Base-by-base conservation (phyloP, 2,797 vertebrate genomes). In the Coregonus suidteri region DNA sequence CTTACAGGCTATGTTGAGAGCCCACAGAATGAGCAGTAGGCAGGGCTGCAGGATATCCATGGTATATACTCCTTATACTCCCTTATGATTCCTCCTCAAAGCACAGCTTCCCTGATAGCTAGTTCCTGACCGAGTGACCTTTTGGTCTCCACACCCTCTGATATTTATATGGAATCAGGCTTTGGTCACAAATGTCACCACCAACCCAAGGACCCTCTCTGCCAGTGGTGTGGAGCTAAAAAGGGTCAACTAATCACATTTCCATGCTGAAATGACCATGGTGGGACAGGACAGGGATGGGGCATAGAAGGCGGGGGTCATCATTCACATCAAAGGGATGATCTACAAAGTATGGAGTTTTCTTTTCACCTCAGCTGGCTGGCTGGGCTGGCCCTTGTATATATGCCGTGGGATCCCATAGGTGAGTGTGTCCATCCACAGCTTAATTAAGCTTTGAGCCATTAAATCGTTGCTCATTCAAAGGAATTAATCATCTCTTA, bases 401-500 rank as follows among this genome's bases (percentile, higher is more conserved):
- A 88, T 85, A 85, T 88, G 82, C 88, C 66, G 78, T 80, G 75
- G 84, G 85, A 78, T 86, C 80, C 83, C 84, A n/a, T 82, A 25
- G 76, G 79, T 90, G 91, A 13, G 71, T 79, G 53, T 85, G 87
- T 93, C 88, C 47, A 77, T 83, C 88, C 83, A 87, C 90, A 87
- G 85, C 85, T 86, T 93, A 93, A 95, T 94, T 88, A 94, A 93
- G 88, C 86, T 88, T 31, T 59, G 86, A 89, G 88, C 85, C 91
- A 87, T 90, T 93, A 91, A 95, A 91, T 82, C 76, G 81, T 77
- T 80, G 30, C 82, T 92, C 87, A 89, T 84, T 91, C 90, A 89
- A 93, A 95, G 93, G 88, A 83, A 91, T 93, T 89, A 94, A 86
- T 87, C 88, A 91, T 89, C 90, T 94, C 94, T 93, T 92, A 92